A percentile compares a stretch with the other conserved stretches of the same genome.
phyloP scores from a whole-genome alignment of 2,113 vertebrate species.

The Lontra canadensis region DNA sequence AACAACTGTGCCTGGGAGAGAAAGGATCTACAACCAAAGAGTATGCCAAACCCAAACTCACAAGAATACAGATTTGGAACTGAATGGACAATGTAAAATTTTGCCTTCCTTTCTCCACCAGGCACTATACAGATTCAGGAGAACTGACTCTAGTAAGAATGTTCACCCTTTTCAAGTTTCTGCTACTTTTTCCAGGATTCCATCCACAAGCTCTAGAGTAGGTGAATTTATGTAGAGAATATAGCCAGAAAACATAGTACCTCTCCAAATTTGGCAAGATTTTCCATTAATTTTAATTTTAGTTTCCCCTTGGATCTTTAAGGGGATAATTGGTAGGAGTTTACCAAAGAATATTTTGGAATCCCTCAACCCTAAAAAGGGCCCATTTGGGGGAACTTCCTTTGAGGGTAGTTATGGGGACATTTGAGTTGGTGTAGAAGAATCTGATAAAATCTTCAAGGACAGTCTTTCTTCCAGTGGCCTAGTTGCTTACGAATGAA shows the following conservation, averaged over 20 bases:
- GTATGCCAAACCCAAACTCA: background rate
- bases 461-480: background rate
- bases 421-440: background rate
- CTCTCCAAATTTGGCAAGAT: background rate
- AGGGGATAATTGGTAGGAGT: background rate
- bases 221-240: background rate
- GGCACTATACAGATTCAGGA: background rate
- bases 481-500: background rate
- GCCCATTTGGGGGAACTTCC: background rate
- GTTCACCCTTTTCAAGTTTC: background rate
- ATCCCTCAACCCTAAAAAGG: background rate
- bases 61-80: background rate
- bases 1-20: background rate
- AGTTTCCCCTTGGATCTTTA: background rate
- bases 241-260: background rate
- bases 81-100: background rate
- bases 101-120: background rate
- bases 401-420: background rate
- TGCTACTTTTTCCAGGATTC: background rate
- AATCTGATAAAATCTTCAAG: background rate
- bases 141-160: background rate
- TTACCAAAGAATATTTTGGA: background rate
- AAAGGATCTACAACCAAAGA: background rate
- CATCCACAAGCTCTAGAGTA: background rate
- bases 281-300: background rate